A percentile compares a stretch with the other conserved stretches of the same genome.
Evolutionary conservation across 2,888 invertebrate genomes (phyloP).

Genomic region (Dicyrtomina minuta): DNA sequence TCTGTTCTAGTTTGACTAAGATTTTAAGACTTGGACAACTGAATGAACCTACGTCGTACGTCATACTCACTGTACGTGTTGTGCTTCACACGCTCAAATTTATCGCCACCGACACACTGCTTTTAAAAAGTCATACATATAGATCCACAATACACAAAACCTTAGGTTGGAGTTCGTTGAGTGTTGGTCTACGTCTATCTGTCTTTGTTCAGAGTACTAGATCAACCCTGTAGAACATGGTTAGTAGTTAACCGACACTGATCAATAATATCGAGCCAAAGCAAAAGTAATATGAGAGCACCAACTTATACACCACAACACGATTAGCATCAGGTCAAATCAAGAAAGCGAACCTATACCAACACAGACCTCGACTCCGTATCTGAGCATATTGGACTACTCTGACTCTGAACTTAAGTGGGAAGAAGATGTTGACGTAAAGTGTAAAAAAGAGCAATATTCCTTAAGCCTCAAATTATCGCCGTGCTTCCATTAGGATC

Average conservation of each 20-base stretch:
- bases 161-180: too few relatives aligned
- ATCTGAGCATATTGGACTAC: slow-evolving; percentile 23
- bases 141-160: too few relatives aligned
- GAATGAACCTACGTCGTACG: too few relatives aligned
- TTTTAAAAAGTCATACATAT: background rate
- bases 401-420: background rate
- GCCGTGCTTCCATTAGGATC: too few relatives aligned
- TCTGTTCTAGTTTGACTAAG: slow-evolving; percentile 1
- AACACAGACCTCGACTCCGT: slow-evolving; percentile 27
- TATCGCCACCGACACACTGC: background rate
- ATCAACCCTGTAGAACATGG: background rate
- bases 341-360: slow-evolving; percentile 22
- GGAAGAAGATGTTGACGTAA: background rate
- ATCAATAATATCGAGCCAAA: slow-evolving; percentile 14
- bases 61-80: too few relatives aligned
- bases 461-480: background rate
- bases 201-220: background rate
- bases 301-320: slow-evolving; percentile 18
- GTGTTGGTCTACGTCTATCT: background rate
- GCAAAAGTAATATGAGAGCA: background rate
- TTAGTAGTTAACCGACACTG: slow-evolving; percentile 18
- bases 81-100: too few relatives aligned
- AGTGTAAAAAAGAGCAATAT: background rate
- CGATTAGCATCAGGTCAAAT: slow-evolving; percentile 21
- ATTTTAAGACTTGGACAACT: background rate